Evolutionary conservation across 30 jellyfish, hydroid and myxozoan genomes (phyloP), one percentile per base, ranked within the genome.

Genomic region (Turritopsis rubra): DNA sequence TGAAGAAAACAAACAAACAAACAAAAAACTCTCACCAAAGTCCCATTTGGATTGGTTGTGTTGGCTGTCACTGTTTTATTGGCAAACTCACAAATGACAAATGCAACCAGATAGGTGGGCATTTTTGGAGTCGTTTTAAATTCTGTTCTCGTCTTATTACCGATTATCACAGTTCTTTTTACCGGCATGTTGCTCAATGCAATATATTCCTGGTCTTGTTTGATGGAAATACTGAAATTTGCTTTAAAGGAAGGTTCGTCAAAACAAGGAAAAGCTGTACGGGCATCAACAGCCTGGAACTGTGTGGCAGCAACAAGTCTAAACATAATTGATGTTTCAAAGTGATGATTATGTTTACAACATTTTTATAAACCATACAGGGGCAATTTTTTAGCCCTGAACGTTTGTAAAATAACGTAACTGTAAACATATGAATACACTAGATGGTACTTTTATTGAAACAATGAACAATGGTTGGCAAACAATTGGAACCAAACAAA

Each of bases 231-330:
- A 26, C 68, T 85, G 87, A 93, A 93, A 0, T 85, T 85, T 8
- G 98, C 96, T 72, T 93, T 93, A 89, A 93, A 41, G 29, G 96
- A 92, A 21, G 98, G 98, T 85, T 93, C 98, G 65, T 93, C 98
- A 73, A 93, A 93, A 54, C 96, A 93, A 1, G 98, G 98, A 31
- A 88, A 93, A 8, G 94, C 98, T 28, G 94, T 79, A 29, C 98
- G 95, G 5, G 96, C 94, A 70, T 88, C 96, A 13, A 95, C 88
- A 29, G 98, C 96, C 86, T 88, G 95, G 65, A 93, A 93, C 89
- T 93, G 96, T 18, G 98, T 88, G 29, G 98, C 93, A 22, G 98
- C 98, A 23, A 88, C 91, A 66, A 82, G 21, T 5, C 89, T 66
- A 13, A 41, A 41, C 5, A 41, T 13, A 5, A 41, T n/a, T n/a